These are phyloP conservation scores for Enhydra lutris DNA, from an alignment of 2,113 vertebrate genomes.

Conservation along the genomic window DNA sequence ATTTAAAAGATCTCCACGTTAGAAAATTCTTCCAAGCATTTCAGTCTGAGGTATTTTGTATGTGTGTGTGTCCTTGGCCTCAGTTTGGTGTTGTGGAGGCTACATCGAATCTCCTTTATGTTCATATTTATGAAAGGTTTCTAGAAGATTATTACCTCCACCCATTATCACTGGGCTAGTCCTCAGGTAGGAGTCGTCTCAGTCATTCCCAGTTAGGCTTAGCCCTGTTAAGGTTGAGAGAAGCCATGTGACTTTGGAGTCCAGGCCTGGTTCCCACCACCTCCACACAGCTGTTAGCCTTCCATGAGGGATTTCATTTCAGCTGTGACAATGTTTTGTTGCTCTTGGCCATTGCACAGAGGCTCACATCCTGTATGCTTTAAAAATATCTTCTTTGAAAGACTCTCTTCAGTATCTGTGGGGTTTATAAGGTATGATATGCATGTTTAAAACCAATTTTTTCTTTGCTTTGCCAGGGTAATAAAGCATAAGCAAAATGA, in stretches of 20 bases:
- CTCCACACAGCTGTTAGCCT: neutral
- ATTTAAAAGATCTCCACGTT: conserved; percentile 64
- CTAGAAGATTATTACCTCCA: neutral
- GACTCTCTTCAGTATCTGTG: neutral
- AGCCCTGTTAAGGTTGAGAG: neutral
- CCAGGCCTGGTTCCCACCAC: conserved; percentile 29
- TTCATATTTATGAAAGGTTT: neutral
- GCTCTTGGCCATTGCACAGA: conserved; percentile 57
- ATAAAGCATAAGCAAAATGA: neutral
- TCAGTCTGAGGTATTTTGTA: neutral
- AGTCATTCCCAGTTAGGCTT: neutral
- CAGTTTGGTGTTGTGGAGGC: neutral
- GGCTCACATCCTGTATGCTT: conserved; percentile 54
- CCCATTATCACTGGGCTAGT: neutral
- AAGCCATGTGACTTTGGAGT: neutral
- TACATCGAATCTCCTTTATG: neutral
- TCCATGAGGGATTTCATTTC: neutral
- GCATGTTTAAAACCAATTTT: neutral
- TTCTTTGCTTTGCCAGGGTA: neutral
- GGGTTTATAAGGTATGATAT: neutral
- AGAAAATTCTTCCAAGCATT: conserved; percentile 60
- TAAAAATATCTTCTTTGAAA: neutral
- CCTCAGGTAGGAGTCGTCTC: neutral
- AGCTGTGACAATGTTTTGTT: conserved; percentile 48
- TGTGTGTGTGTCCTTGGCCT: neutral